Conservation (phyloP, 1,140 invertebrate species). For the Mycetomoellerius zeteki region DNA sequence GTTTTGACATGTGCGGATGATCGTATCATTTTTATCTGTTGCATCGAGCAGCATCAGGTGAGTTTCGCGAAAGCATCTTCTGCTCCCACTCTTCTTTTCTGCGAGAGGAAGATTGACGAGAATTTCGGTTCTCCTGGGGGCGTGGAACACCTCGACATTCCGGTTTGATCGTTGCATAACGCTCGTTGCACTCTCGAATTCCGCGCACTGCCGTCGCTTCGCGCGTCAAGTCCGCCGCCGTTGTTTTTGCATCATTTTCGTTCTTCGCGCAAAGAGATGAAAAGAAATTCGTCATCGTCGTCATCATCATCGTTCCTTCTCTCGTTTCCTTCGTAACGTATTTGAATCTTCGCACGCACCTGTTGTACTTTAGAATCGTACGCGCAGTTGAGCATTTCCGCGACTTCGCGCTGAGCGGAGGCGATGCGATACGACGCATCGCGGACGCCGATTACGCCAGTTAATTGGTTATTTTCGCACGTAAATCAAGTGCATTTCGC, state of each 20-base stretch:
- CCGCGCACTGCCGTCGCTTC: not conserved
- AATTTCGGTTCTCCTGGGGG: constrained; percentile 62
- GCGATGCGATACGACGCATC: not conserved
- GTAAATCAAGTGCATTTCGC: constrained; percentile 74
- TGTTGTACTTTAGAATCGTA: constrained; percentile 27
- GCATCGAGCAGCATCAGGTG: not conserved
- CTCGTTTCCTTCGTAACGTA: constrained; percentile 32
- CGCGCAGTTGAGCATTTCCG: constrained; percentile 59
- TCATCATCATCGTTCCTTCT: not conserved
- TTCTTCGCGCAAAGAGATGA: constrained; percentile 20
- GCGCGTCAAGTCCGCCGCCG: constrained; percentile 3
- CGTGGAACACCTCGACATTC: constrained; percentile 68
- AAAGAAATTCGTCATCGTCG: not conserved
- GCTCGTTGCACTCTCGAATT: constrained; percentile 64
- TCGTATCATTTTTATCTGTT: constrained; percentile 1
- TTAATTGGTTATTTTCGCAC: constrained; percentile 80
- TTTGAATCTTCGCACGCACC: not conserved
- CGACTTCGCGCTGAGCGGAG: constrained; percentile 51
- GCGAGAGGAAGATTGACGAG: constrained; percentile 62
- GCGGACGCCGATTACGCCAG: constrained; percentile 70
- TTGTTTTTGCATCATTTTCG: constrained; percentile 46
- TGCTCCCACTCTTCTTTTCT: constrained; percentile 28
- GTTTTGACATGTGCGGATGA: not conserved
- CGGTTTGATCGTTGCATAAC: constrained; percentile 75
- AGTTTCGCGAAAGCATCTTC: constrained; percentile 26